phyloP scores from a whole-genome alignment of 64 coral and sea anemone genomes.

The Orbicella faveolata region DNA sequence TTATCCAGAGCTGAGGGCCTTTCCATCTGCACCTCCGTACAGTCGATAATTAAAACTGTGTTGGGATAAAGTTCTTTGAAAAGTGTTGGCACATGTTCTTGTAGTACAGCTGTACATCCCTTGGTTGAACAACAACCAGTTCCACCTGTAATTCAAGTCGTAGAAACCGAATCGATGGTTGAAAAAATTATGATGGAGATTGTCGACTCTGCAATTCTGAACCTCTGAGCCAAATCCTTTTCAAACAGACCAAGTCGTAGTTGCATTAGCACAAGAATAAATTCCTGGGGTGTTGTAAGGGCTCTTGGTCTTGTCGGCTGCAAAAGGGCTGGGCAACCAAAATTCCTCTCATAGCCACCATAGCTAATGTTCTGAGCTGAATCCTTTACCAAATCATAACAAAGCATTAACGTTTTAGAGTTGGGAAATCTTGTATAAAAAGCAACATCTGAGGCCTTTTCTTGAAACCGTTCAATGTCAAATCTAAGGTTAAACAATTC shows the following conservation, averaged over 20 bases:
- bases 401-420: conserved; percentile 9
- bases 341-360: conserved; percentile 2
- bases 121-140: conserved; percentile 13
- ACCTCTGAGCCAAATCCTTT: conserved; percentile 34
- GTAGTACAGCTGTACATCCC: neutral
- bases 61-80: conserved; percentile 66
- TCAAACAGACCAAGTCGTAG: conserved; percentile 50
- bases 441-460: no score
- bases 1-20: conserved; percentile 25
- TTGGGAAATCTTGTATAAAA: no score
- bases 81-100: conserved; percentile 37
- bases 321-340: neutral
- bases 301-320: conserved; percentile 9
- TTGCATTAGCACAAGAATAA: conserved; percentile 43
- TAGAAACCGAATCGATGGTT: conserved; percentile 54
- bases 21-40: conserved; percentile 46
- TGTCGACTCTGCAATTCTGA: conserved; percentile 24
- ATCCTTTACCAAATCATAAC: conserved; percentile 30
- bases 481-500: no score
- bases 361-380: conserved; percentile 36
- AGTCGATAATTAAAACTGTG: conserved; percentile 57
- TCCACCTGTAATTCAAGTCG: conserved; percentile 19
- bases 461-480: no score
- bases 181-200: conserved; percentile 19
- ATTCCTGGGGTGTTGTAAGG: conserved; percentile 34